Conservation (phyloP, 2,113 vertebrate genomes). For the Geothlypis trichas region DNA sequence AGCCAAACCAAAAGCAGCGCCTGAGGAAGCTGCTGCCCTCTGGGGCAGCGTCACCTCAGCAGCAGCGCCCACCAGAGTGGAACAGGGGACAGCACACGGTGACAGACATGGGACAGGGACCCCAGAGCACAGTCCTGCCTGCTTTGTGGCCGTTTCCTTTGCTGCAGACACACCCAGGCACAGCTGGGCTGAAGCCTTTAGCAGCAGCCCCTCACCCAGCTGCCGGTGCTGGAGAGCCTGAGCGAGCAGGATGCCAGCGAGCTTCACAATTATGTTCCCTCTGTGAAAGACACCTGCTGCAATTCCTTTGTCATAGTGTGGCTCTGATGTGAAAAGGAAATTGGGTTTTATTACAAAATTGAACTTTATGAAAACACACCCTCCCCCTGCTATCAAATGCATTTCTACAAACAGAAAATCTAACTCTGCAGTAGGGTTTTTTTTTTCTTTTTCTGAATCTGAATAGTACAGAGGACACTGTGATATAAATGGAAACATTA, state of each 20-base stretch:
- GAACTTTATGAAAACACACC: constrained; percentile 45
- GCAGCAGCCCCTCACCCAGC: neutral
- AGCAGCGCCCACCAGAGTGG: neutral
- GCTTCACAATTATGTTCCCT: neutral
- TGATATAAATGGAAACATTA: constrained; percentile 62
- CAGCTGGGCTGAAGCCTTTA: neutral
- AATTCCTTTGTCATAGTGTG: constrained; percentile 12
- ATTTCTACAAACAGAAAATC: constrained; percentile 59
- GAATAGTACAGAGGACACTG: constrained; percentile 42
- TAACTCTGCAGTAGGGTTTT: constrained; percentile 6
- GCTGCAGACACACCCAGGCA: neutral
- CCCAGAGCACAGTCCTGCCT: neutral
- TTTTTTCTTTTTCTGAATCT: constrained; percentile 35
- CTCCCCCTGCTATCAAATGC: constrained; percentile 44
- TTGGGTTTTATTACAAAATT: constrained; percentile 50
- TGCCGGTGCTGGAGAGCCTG: neutral
- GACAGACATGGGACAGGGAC: neutral
- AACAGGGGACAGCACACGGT: fast-evolving
- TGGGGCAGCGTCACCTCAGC: neutral
- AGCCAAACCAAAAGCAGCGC: neutral
- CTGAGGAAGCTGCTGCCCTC: neutral
- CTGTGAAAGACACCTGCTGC: constrained; percentile 1
- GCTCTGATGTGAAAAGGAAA: constrained; percentile 36
- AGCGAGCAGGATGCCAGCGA: neutral
- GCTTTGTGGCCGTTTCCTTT: neutral